Base-by-base conservation (phyloP, 2,113 vertebrate genomes). In the Entelurus aequoreus region DNA sequence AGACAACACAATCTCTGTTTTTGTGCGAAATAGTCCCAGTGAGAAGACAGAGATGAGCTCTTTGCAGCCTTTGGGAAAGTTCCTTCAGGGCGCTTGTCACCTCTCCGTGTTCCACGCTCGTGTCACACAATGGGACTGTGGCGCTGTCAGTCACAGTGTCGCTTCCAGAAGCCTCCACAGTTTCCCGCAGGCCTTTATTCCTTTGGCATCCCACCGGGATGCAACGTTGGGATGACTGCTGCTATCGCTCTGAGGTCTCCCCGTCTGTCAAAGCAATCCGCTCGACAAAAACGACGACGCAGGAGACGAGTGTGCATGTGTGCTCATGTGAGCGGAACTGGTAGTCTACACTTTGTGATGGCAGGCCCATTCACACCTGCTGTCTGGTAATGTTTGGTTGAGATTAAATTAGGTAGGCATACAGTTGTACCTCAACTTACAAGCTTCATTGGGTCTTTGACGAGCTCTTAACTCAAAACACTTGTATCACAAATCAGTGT, bases 121-220 rank as follows among this genome's bases (percentile, higher is more conserved):
- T 68, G 66, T 76, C 71, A 60, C 66, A 46, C 8, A 62, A 36
- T 8, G 10, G 50, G 54, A 54, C 49, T 35, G 53, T 38, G 50
- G 37, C 70, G 73, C 73, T 76, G 82, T 81, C 81, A 77, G 62
- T 81, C 82, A 76, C 52, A 9, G 48, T 71, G 74, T 63, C 66
- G 74, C 63, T 37, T 35, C 63, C n/a, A 50, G 52, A 63, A 53
- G 55, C 50, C 68, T 68, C 51, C 6, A 19, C 44, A 60, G 47
- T 47, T 28, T 54, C 66, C 68, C 8, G 12, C 54, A 62, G 60
- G 61, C 67, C 54, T 60, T 62, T 59, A 56, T 37, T 38, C 68
- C 62, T 54, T 70, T 54, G 63, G 65, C 10, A 0, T 71, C 65
- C 37, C 54, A 66, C 11, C 36, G 72, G 65, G 46, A 72, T 74